phyloP scores from a whole-genome alignment of 2,888 invertebrate genomes.

The Tipula helvola region DNA sequence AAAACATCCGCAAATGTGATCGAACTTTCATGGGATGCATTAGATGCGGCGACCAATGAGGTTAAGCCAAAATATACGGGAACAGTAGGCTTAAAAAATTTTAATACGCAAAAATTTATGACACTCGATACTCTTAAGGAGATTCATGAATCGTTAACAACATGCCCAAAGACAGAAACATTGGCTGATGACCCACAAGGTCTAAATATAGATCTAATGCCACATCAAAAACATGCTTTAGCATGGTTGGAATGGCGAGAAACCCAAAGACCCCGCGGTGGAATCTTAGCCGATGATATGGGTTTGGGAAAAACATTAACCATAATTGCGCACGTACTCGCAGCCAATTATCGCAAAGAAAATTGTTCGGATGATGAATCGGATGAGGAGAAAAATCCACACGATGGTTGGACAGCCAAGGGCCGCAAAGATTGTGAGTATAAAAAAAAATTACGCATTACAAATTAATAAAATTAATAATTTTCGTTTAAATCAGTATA shows the following conservation, averaged over 20 bases:
- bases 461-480: background rate
- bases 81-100: slow-evolving; percentile 49
- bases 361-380: slow-evolving; percentile 18
- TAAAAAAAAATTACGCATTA: background rate
- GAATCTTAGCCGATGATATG: slow-evolving; percentile 61
- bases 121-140: slow-evolving; percentile 59
- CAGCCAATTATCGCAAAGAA: slow-evolving; percentile 17
- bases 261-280: slow-evolving; percentile 70
- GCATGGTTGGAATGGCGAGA: slow-evolving; percentile 87
- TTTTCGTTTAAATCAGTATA: slow-evolving; percentile 26
- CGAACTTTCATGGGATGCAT: slow-evolving; percentile 26
- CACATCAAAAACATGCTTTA: slow-evolving; percentile 74
- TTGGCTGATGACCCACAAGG: slow-evolving; percentile 47
- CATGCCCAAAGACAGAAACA: slow-evolving; percentile 49
- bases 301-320: slow-evolving; percentile 58
- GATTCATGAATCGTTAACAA: slow-evolving; percentile 55
- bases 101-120: slow-evolving; percentile 51
- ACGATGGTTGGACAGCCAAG: slow-evolving; percentile 25
- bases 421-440: slow-evolving; percentile 26
- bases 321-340: slow-evolving; percentile 60
- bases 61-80: slow-evolving; percentile 30
- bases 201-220: slow-evolving; percentile 55
- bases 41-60: slow-evolving; percentile 27
- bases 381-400: slow-evolving; percentile 15
- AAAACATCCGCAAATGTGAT: background rate